A percentile compares a stretch with the other conserved stretches of the same genome.
Evolutionary conservation across 2,113 vertebrate species (phyloP).

Genomic region (Prionailurus viverrinus): DNA sequence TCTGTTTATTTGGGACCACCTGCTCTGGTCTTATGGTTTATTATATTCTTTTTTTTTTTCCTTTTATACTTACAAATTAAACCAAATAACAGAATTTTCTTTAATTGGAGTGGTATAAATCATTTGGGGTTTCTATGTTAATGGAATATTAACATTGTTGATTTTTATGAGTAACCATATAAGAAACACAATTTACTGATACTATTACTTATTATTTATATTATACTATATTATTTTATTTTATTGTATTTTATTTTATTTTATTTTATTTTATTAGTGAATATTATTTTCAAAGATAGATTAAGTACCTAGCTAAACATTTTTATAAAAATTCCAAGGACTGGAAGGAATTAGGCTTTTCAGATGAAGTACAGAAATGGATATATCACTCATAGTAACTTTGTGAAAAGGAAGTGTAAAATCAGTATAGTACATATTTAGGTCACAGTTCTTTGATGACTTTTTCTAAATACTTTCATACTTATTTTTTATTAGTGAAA

Average conservation of each 20-base stretch:
- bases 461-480: neutral
- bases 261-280: neutral
- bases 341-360: neutral
- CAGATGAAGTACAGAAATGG: neutral
- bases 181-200: neutral
- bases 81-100: neutral
- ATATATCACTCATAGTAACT: neutral
- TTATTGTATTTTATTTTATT: neutral
- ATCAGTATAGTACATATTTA: neutral
- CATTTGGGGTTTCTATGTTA: neutral
- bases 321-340: neutral
- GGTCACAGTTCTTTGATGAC: neutral
- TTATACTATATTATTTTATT: neutral
- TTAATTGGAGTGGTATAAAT: neutral
- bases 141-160: neutral
- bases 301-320: neutral
- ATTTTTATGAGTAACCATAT: neutral
- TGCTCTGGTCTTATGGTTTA: neutral
- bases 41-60: neutral
- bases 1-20: neutral
- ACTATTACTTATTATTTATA: neutral
- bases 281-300: neutral
- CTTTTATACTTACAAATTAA: neutral
- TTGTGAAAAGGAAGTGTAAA: conserved; percentile 29
- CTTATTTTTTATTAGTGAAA: conserved; percentile 11